Evolutionary conservation across 2,888 invertebrate genomes (phyloP), one percentile per base, ranked within the genome.

Genomic region (Aleiodes leptofemur): DNA sequence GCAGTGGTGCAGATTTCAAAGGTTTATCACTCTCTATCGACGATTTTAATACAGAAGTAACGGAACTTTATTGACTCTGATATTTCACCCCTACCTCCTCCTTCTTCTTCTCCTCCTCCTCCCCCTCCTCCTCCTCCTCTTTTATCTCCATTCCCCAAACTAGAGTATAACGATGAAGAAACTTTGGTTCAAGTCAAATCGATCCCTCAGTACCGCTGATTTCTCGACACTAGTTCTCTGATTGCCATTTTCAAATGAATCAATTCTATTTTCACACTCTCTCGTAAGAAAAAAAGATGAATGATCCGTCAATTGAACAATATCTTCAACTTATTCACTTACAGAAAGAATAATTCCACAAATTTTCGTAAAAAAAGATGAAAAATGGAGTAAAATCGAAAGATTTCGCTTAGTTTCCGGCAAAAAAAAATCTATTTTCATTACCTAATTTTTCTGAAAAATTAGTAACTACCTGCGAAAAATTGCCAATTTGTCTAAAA

Each of bases 161-260:
- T 56, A 11, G 59, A 69, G 23, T 64, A 64, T 64, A 64, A 64
- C 51, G 68, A 31, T 68, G 68, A 68, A 68, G 68, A 68, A 68
- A 68, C 51, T 68, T 68, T 51, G 68, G 50, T 34, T 34, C 51
- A 68, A 51, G 14, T 68, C 29, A 53, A 68, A 68, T 68, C 68
- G 68, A 68, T 68, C 51, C 51, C 43, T 48, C 16, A 23, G 48
- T 48, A 14, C 14, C 48, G 43, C n/a, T 64, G 43, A 64, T 48
- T 64, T 48, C 43, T 43, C 64, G 64, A 51, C 50, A 51, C 50
- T 51, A 51, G 51, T 64, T 51, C 51, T 68, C 51, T 68, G 68
- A 68, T 68, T 68, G 50, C 68, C 50, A 29, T 51, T 68, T 31
- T 51, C 68, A 34, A 68, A 68, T 51, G 50, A 51, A 50, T 68